These are phyloP conservation scores for Drosophila lacteicornis DNA, from an alignment of 1,140 invertebrate genomes.

Conservation along the genomic window DNA sequence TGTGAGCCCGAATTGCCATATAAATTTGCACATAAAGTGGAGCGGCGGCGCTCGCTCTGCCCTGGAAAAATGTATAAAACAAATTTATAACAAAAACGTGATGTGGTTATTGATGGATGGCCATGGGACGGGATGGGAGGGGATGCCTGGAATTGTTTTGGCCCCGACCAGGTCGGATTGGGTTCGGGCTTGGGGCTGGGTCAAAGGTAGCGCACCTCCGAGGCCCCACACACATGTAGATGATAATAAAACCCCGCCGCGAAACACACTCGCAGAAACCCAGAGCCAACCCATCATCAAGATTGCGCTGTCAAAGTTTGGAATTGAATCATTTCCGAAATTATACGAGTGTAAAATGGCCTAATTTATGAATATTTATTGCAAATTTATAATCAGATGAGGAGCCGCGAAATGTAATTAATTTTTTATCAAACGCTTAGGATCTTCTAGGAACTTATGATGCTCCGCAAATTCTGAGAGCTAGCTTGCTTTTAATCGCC, in stretches of 20 bases:
- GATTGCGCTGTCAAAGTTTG: constrained; percentile 13
- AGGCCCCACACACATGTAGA: constrained; percentile 17
- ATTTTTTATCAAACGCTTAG: background rate
- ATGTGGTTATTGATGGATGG: constrained; percentile 78
- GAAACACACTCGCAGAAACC: constrained; percentile 14
- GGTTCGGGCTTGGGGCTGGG: constrained; percentile 18
- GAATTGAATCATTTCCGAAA: constrained; percentile 9
- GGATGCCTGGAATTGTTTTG: constrained; percentile 48
- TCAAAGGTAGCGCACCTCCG: constrained; percentile 33
- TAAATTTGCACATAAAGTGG: constrained; percentile 63
- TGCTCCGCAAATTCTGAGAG: no score
- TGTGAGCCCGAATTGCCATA: constrained; percentile 47
- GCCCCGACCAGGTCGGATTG: constrained; percentile 11
- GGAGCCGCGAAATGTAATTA: background rate
- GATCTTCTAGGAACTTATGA: background rate
- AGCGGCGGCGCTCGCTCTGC: constrained; percentile 11
- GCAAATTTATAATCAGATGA: background rate
- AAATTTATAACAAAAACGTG: constrained; percentile 82
- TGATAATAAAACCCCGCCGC: constrained; percentile 18
- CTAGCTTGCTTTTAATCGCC: no score
- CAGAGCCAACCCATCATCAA: constrained; percentile 4
- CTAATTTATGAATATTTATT: constrained; percentile 14
- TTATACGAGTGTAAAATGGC: constrained; percentile 1
- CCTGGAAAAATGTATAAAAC: constrained; percentile 74
- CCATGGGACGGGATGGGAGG: constrained; percentile 3